Percentiles rank a stretch among this genome's conserved stretches.
Evolutionary conservation across 2,888 invertebrate species (phyloP).

Genomic region (Ormyrus labotus): DNA sequence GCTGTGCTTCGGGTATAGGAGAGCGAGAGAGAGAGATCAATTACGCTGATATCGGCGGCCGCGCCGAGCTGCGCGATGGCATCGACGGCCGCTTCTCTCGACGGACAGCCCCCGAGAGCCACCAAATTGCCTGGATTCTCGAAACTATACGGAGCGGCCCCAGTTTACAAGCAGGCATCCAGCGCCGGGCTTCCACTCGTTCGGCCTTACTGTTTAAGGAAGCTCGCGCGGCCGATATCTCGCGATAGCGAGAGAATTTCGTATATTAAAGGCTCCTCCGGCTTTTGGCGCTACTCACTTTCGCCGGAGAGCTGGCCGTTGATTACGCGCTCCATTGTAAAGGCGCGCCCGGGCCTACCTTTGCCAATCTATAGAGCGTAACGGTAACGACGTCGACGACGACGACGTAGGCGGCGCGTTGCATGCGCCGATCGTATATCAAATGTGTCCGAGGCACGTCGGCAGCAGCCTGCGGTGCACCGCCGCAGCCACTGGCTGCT

Average conservation of each 20-base stretch:
- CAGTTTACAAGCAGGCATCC: too few relatives aligned
- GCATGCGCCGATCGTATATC: slow-evolving; percentile 48
- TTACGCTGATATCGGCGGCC: slow-evolving; percentile 37
- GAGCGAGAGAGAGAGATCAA: slow-evolving; percentile 31
- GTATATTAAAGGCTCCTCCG: slow-evolving; percentile 25
- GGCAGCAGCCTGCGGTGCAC: slow-evolving; percentile 25
- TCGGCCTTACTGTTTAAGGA: slow-evolving; percentile 9
- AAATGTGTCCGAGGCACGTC: slow-evolving; percentile 40
- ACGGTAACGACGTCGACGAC: slow-evolving; percentile 31
- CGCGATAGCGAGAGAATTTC: slow-evolving; percentile 29
- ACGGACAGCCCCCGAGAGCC: slow-evolving; percentile 3
- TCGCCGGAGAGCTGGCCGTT: slow-evolving; percentile 61
- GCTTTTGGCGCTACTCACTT: background rate
- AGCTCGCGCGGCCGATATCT: background rate
- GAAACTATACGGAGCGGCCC: too few relatives aligned
- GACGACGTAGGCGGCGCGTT: background rate
- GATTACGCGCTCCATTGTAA: slow-evolving; percentile 70
- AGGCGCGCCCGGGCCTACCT: slow-evolving; percentile 62
- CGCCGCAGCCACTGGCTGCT: background rate
- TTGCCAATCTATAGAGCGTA: slow-evolving; percentile 68
- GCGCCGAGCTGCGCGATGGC: background rate
- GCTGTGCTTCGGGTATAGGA: too few relatives aligned
- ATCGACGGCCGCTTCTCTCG: slow-evolving; percentile 1
- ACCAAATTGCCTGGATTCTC: slow-evolving; percentile 24
- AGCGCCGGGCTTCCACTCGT: too few relatives aligned